phyloP scores from a whole-genome alignment of 2,888 invertebrate genomes.

The Drosophila silvestris region DNA sequence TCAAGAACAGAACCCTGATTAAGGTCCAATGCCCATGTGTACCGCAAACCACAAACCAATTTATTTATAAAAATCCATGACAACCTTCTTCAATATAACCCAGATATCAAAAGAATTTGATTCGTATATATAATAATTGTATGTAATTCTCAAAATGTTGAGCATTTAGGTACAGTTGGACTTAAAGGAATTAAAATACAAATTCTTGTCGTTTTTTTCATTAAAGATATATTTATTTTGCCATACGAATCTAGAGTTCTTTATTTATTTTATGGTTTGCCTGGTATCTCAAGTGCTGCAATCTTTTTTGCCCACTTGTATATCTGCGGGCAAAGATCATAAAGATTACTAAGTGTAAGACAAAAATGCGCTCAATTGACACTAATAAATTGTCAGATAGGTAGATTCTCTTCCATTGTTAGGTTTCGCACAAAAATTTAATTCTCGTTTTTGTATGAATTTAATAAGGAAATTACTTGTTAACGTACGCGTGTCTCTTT shows the following conservation, averaged over 20 bases:
- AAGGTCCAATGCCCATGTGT: neutral
- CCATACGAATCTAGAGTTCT: neutral
- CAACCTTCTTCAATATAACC: neutral
- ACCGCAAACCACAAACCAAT: slow-evolving; percentile 34
- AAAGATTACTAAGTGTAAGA: slow-evolving; percentile 69
- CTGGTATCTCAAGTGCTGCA: slow-evolving; percentile 3
- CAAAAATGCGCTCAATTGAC: slow-evolving; percentile 71
- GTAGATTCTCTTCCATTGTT: slow-evolving; percentile 25
- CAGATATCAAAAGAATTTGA: neutral
- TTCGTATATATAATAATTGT: neutral
- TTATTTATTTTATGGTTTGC: neutral
- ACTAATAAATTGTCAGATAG: slow-evolving; percentile 61
- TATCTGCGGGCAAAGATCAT: slow-evolving; percentile 50
- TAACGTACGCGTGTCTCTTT: slow-evolving; percentile 47
- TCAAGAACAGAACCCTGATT: slow-evolving; percentile 16
- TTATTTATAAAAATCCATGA: neutral
- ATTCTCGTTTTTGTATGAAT: slow-evolving; percentile 39
- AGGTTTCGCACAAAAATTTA: slow-evolving; percentile 24
- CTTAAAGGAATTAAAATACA: neutral
- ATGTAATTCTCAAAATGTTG: neutral
- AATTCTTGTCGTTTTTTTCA: neutral
- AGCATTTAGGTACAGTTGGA: neutral
- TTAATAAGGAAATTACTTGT: slow-evolving; percentile 77
- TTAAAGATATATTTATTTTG: neutral
- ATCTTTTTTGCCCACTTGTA: slow-evolving; percentile 14